phyloP scores from a whole-genome alignment of 2,113 vertebrate species.

The Platichthys flesus region DNA sequence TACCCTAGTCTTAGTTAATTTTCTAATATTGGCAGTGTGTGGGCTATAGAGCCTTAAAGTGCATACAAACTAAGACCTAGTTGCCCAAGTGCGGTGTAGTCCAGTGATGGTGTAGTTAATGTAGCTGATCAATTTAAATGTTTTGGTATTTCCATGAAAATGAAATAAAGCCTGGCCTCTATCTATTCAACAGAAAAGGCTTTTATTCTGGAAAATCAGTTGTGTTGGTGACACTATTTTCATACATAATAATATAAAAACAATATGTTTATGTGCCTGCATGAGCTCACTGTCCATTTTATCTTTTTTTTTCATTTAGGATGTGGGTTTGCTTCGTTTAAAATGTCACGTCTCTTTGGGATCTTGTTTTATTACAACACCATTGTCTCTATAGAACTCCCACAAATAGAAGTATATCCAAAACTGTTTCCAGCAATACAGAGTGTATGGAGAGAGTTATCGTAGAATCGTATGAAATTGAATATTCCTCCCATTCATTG shows the following conservation, averaged over 20 bases:
- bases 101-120: conserved; percentile 54
- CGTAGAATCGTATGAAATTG: conserved; percentile 18
- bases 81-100: conserved; percentile 49
- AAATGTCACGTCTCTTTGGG: neutral
- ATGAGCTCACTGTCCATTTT: conserved; percentile 45
- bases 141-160: conserved; percentile 42
- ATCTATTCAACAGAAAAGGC: conserved; percentile 20
- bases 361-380: conserved; percentile 25
- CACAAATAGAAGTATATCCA: conserved; percentile 2
- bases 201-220: conserved; percentile 1
- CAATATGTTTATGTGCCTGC: conserved; percentile 35
- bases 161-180: conserved; percentile 23
- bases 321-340: conserved; percentile 23
- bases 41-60: conserved; percentile 33
- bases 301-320: conserved; percentile 20
- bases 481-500: conserved; percentile 22
- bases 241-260: conserved; percentile 18
- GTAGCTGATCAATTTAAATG: conserved; percentile 33
- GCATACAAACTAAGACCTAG: conserved; percentile 20
- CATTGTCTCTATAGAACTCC: conserved; percentile 20
- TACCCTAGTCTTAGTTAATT: conserved; percentile 28
- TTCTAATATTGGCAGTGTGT: conserved; percentile 31
- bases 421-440: conserved; percentile 30
- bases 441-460: conserved; percentile 9
- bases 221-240: conserved; percentile 46